Conservation (phyloP, 2,888 invertebrate species). For the Ptychoptera albimana region DNA sequence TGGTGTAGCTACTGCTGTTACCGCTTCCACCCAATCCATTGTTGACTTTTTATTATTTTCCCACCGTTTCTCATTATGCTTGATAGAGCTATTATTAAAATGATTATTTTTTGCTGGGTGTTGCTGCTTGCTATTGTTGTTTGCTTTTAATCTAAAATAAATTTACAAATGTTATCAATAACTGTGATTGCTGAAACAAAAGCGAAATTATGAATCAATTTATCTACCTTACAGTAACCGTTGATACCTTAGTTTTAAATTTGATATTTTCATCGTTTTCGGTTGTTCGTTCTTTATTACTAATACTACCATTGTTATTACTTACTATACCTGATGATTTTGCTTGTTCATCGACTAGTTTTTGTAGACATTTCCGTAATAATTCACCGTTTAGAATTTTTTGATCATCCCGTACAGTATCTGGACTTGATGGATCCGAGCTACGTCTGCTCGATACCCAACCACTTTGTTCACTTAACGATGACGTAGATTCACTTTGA, state of each 20-base stretch:
- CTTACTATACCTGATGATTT: slow-evolving; percentile 10
- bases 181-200: too few species aligned
- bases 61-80: too few species aligned
- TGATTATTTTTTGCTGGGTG: neutral
- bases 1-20: too few species aligned
- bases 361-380: slow-evolving; percentile 44
- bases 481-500: slow-evolving; percentile 43
- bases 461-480: slow-evolving; percentile 69
- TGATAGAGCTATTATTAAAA: slow-evolving; percentile 3
- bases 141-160: slow-evolving; percentile 4
- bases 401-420: slow-evolving; percentile 24
- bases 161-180: too few species aligned
- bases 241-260: slow-evolving; percentile 23
- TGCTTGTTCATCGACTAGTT: slow-evolving; percentile 33
- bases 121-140: neutral
- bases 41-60: too few species aligned
- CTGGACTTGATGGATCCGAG: slow-evolving; percentile 46
- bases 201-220: neutral
- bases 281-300: slow-evolving; percentile 7
- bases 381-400: slow-evolving; percentile 47
- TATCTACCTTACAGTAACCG: slow-evolving; percentile 17
- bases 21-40: too few species aligned
- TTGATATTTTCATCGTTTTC: slow-evolving; percentile 13
- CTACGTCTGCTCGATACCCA: slow-evolving; percentile 70
- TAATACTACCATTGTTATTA: slow-evolving; percentile 9